phyloP scores from a whole-genome alignment of 2,113 vertebrate species.

The Crotalus horridus region DNA sequence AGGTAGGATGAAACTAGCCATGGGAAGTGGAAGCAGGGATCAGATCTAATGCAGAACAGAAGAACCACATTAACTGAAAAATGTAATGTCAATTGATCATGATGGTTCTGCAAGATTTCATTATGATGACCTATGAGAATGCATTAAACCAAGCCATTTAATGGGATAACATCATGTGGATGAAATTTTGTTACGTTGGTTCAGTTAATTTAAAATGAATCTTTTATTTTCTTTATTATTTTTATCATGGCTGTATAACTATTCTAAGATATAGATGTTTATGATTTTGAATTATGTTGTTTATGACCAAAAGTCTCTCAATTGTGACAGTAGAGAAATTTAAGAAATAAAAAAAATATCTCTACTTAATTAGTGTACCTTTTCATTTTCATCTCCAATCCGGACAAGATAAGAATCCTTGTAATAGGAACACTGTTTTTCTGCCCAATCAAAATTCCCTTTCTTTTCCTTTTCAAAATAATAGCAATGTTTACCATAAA shows the following conservation, averaged over 20 bases:
- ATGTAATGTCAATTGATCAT: background rate
- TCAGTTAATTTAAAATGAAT: background rate
- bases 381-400: slow-evolving; percentile 4
- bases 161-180: background rate
- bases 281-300: background rate
- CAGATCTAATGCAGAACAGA: background rate
- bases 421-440: slow-evolving; percentile 9
- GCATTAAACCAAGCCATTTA: background rate
- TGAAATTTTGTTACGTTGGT: background rate
- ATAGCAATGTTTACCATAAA: slow-evolving; percentile 20
- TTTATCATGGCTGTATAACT: background rate
- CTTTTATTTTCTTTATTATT: background rate
- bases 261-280: background rate
- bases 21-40: background rate
- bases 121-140: background rate
- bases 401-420: slow-evolving; percentile 11
- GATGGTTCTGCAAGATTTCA: background rate
- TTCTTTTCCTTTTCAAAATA: slow-evolving; percentile 24
- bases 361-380: slow-evolving; percentile 3
- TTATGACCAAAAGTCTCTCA: background rate
- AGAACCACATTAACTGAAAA: background rate
- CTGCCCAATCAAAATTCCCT: background rate
- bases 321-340: background rate
- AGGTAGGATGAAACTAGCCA: too few relatives aligned
- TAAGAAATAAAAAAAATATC: background rate